Evolutionary conservation across 1,140 invertebrate genomes (phyloP), one percentile per base, ranked within the genome.

Genomic region (Caerostris extrusa): DNA sequence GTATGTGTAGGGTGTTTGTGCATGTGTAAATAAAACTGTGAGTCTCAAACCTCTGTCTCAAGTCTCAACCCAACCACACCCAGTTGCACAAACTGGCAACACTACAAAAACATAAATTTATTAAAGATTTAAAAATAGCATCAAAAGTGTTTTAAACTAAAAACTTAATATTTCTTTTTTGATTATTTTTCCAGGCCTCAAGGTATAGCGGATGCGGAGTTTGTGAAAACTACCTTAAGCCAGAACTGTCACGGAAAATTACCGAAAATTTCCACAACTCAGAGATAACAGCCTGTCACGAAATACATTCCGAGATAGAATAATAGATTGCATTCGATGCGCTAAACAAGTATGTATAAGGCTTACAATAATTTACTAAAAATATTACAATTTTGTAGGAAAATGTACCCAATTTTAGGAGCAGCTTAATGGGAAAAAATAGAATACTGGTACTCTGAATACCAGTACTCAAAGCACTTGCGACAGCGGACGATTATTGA

Each of bases 201-300:
- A 88, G 94, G 95, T 50, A 83, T 92, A 10, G 95, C 95, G 90
- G 95, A 95, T 85, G 93, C 95, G 3, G 96, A 96, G 64, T 96
- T 95, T 95, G 95, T 91, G 96, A 96, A 92, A 95, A 95, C 60
- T 95, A 95, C 86, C 91, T 96, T 12, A 96, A 96, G 94, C 96
- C 96, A 89, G 96, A 96, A 93, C 87, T 96, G 50, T 95, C 95
- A 19, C 95, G 95, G 56, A 95, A 95, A 95, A 96, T 96, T 34
- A 94, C 87, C 7, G 95, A 96, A 87, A 95, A 7, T 96, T 96
- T 94, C 95, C 95, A 2, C 95, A 95, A 77, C 92, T 94, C 50
- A 67, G 95, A 53, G 95, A 95, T 34, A 95, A 95, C 83, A 94
- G 94, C 57, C 60, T 95, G 61, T 94, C 95, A 1, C 67, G 95